Percentiles rank a stretch among this genome's conserved stretches.
Conservation (phyloP, 2,797 vertebrate species). For the Pangasius mekongensis region DNA sequence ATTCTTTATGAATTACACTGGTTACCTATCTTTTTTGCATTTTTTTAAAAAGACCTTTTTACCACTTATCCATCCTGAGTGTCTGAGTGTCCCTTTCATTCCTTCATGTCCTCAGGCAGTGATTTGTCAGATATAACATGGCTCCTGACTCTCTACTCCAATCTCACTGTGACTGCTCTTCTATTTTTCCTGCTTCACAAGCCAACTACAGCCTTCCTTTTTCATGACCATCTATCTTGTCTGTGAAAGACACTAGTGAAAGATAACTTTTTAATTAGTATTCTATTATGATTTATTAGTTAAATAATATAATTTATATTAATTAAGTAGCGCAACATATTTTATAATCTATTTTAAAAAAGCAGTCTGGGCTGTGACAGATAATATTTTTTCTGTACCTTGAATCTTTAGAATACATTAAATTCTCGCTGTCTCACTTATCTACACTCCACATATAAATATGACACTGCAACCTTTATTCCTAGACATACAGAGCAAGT, state of each 20-base stretch:
- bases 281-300: background rate
- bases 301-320: background rate
- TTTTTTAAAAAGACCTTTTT: background rate
- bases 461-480: background rate
- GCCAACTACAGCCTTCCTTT: background rate
- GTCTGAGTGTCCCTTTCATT: background rate
- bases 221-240: background rate
- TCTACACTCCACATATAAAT: background rate
- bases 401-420: background rate
- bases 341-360: background rate
- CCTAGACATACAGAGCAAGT: background rate
- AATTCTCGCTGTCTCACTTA: background rate
- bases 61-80: background rate
- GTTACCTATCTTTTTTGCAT: background rate
- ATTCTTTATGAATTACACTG: background rate
- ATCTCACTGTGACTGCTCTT: background rate
- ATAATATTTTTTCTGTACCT: background rate
- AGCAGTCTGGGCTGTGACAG: background rate
- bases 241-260: background rate
- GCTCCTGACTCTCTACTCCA: background rate
- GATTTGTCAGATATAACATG: background rate
- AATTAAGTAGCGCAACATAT: background rate
- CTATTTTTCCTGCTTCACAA: background rate
- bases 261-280: background rate
- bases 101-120: background rate